Evolutionary conservation across 2,113 vertebrate species (phyloP).

Genomic region (Cephalopholis sonnerati): DNA sequence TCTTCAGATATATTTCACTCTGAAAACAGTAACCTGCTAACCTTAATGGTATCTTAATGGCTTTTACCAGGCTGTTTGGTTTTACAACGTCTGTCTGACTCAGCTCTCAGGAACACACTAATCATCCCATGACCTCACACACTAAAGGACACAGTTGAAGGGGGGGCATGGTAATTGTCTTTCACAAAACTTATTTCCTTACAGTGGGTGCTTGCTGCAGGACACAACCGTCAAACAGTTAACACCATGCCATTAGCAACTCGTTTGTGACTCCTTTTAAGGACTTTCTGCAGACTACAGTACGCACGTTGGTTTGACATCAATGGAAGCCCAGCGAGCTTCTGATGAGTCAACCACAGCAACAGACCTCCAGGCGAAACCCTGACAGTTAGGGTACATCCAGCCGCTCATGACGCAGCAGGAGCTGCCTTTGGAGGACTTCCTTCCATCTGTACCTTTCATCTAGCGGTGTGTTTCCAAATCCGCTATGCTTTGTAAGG

Average conservation of each 20-base stretch:
- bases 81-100: conserved; percentile 50
- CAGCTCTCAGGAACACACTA: conserved; percentile 33
- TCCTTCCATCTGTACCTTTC: conserved; percentile 58
- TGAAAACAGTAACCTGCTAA: conserved; percentile 2
- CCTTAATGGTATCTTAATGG: background rate
- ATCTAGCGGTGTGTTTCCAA: conserved; percentile 33
- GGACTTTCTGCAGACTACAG: conserved; percentile 33
- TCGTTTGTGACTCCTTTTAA: conserved; percentile 69
- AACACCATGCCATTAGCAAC: conserved; percentile 31
- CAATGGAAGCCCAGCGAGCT: background rate
- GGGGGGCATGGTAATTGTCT: conserved; percentile 11
- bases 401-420: conserved; percentile 41
- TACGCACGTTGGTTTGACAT: conserved; percentile 12
- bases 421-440: conserved; percentile 37
- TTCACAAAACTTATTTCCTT: conserved; percentile 45
- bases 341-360: conserved; percentile 55
- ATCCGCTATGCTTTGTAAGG: background rate
- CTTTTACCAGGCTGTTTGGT: conserved; percentile 4
- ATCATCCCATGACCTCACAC: conserved; percentile 37
- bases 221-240: conserved; percentile 25
- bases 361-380: conserved; percentile 19
- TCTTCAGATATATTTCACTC: background rate
- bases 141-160: conserved; percentile 30
- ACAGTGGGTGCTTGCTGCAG: conserved; percentile 8
- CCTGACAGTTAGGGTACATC: conserved; percentile 32